Conservation (phyloP, 2,113 vertebrate genomes). For the Nibea albiflora region DNA sequence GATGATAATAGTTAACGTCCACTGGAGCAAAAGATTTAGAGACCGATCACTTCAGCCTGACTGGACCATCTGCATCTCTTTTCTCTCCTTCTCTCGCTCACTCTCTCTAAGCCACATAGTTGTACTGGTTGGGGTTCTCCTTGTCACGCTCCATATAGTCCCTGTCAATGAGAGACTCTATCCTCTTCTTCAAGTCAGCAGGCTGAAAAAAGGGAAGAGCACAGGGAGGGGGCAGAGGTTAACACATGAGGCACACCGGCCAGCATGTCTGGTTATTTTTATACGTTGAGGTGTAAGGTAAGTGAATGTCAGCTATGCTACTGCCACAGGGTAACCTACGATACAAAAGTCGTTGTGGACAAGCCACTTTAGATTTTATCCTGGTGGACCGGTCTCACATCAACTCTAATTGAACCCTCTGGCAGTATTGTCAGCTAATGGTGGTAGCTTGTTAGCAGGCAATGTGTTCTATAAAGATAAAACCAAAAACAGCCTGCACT, state of each 20-base stretch:
- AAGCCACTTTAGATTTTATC: background rate
- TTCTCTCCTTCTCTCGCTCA: conserved; percentile 72
- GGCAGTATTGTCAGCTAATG: background rate
- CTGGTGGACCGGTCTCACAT: background rate
- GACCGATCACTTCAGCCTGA: conserved; percentile 86
- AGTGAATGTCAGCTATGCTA: background rate
- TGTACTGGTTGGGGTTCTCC: conserved; percentile 99
- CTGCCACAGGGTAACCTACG: background rate
- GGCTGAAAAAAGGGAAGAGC: conserved; percentile 87
- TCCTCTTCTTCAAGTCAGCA: conserved; percentile 99
- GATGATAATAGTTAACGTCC: conserved; percentile 89
- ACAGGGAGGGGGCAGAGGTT: conserved; percentile 17
- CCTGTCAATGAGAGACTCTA: conserved; percentile 99
- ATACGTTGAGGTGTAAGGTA: background rate
- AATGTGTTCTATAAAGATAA: background rate
- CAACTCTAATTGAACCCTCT: background rate
- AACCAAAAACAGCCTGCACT: background rate
- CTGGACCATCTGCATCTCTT: conserved; percentile 76
- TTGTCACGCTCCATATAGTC: conserved; percentile 99
- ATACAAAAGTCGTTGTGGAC: background rate
- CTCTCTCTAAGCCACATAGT: conserved; percentile 94
- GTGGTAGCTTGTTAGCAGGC: background rate
- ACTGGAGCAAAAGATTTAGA: conserved; percentile 86
- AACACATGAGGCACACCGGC: conserved; percentile 13
- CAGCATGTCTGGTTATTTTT: conserved; percentile 21